A percentile compares a stretch with the other conserved stretches of the same genome.
These are phyloP conservation scores for Stegodyphus dumicola DNA, from an alignment of 1,140 invertebrate genomes.

Conservation along the genomic window DNA sequence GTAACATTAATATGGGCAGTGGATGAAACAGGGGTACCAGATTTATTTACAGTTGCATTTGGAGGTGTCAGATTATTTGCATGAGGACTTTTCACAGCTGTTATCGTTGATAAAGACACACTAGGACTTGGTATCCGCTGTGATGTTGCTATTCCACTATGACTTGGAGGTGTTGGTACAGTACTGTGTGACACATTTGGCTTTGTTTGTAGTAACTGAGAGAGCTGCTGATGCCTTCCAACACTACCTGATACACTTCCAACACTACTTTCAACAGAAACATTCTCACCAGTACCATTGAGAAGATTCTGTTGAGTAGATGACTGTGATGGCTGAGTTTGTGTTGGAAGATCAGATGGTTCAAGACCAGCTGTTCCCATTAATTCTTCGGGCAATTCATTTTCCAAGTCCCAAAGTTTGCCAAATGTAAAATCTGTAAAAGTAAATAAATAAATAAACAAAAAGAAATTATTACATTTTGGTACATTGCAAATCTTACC, in stretches of 20 bases:
- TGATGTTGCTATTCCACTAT: conserved; percentile 37
- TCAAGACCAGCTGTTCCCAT: conserved; percentile 69
- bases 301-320: conserved; percentile 58
- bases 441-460: not conserved
- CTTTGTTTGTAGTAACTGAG: conserved; percentile 63
- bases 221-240: conserved; percentile 62
- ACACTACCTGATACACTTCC: conserved; percentile 8
- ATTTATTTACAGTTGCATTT: conserved; percentile 59
- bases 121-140: conserved; percentile 56
- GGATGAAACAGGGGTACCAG: conserved; percentile 52
- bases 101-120: conserved; percentile 60
- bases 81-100: conserved; percentile 67
- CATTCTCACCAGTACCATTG: conserved; percentile 65
- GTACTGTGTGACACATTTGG: conserved; percentile 52
- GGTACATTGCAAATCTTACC: too few species aligned
- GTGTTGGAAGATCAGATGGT: conserved; percentile 51
- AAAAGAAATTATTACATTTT: too few species aligned
- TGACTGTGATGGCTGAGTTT: conserved; percentile 42
- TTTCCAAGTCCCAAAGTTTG: conserved; percentile 82
- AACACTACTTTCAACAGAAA: conserved; percentile 27
- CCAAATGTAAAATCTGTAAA: conserved; percentile 76
- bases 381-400: conserved; percentile 92
- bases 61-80: conserved; percentile 62
- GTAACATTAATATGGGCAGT: conserved; percentile 41
- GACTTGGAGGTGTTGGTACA: conserved; percentile 30